Conservation (phyloP, 1,140 invertebrate genomes). For the Capitella teleta region DNA sequence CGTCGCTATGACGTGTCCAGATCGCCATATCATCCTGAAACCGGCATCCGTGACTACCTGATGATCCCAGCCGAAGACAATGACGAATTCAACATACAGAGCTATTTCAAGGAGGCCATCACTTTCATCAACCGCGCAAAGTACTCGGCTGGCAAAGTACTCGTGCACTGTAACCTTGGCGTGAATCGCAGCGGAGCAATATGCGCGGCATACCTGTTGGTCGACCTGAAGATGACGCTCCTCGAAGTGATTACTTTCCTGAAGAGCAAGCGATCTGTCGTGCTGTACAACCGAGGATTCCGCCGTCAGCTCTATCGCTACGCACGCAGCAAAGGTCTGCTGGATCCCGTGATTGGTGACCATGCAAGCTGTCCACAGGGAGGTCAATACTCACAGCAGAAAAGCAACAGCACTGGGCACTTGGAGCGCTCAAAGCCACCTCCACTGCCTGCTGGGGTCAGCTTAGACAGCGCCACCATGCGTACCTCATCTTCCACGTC, state of each 20-base stretch:
- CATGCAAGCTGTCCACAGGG: no score
- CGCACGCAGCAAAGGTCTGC: conserved; percentile 3
- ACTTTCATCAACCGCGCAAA: conserved; percentile 6
- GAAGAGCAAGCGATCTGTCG: conserved; percentile 9
- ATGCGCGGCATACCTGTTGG: conserved; percentile 11
- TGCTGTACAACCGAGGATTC: conserved; percentile 12
- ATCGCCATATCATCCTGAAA: conserved; percentile 5
- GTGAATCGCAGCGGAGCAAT: conserved; percentile 13
- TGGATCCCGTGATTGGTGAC: no score
- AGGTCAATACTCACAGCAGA: no score
- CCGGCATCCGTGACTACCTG: conserved; percentile 7
- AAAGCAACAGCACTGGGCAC: no score
- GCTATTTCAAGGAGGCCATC: conserved; percentile 10
- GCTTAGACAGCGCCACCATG: no score
- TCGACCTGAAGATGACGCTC: conserved; percentile 4
- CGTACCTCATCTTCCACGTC: no score
- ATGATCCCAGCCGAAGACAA: conserved; percentile 12
- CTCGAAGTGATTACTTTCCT: conserved; percentile 10
- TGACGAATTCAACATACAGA: conserved; percentile 10
- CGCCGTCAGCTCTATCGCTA: conserved; percentile 9
- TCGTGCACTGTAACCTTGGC: conserved; percentile 14
- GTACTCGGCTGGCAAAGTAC: conserved; percentile 2
- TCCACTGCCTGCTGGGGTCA: no score
- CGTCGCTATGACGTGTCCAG: background rate
- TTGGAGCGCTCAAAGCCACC: no score